These are phyloP conservation scores for Trichomalopsis sarcophagae DNA, from an alignment of 1,140 invertebrate genomes.

Conservation along the genomic window DNA sequence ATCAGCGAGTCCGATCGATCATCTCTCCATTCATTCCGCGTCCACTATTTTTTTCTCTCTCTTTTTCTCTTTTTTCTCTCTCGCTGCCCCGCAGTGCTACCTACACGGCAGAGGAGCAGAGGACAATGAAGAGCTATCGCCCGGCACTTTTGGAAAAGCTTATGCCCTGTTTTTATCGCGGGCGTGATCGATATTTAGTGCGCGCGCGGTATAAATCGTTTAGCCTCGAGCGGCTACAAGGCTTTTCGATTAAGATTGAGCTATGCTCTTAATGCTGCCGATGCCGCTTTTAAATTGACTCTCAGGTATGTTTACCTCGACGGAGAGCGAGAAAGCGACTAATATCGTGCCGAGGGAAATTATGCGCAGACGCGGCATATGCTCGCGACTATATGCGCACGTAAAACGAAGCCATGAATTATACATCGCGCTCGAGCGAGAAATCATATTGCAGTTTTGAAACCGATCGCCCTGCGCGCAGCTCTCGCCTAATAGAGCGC, in stretches of 20 bases:
- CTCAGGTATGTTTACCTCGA: not conserved
- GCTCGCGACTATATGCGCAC: not conserved
- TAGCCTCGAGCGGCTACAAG: slow-evolving; percentile 37
- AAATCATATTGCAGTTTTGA: slow-evolving; percentile 47
- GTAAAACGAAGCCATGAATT: not conserved
- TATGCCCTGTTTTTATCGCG: slow-evolving; percentile 20
- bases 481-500: slow-evolving; percentile 33
- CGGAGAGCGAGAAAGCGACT: not conserved
- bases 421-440: not conserved
- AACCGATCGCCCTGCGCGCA: slow-evolving; percentile 29
- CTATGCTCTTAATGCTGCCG: not conserved
- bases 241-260: slow-evolving; percentile 48
- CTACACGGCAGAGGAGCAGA: slow-evolving; percentile 9
- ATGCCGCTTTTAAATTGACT: not conserved
- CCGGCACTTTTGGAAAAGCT: slow-evolving; percentile 32
- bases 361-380: slow-evolving; percentile 13
- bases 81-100: not conserved
- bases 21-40: slow-evolving; percentile 48
- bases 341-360: not conserved
- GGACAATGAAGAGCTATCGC: slow-evolving; percentile 29
- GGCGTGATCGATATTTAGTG: slow-evolving; percentile 32
- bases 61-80: slow-evolving; percentile 44
- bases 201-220: slow-evolving; percentile 40
- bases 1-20: slow-evolving; percentile 57
- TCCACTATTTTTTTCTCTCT: slow-evolving; percentile 27